phyloP scores from a whole-genome alignment of 2,113 vertebrate genomes.

The Heterotilapia buettikoferi region DNA sequence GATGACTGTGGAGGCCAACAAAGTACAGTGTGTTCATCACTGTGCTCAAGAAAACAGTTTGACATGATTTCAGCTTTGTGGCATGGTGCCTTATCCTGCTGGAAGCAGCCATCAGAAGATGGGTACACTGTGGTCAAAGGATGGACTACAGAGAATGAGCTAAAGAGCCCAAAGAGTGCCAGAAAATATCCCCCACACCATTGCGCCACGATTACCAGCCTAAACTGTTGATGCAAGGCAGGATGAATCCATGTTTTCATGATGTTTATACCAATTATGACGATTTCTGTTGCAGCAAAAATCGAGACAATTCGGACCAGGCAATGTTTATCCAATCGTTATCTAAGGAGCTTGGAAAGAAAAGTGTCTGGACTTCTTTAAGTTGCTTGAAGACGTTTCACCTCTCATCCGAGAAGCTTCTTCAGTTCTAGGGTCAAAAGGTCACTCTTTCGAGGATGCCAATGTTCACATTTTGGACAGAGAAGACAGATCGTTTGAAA shows the following conservation, averaged over 20 bases:
- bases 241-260: not conserved
- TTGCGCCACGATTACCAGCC: not conserved
- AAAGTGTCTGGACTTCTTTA: not conserved
- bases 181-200: not conserved
- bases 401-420: too few species aligned
- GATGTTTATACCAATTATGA: not conserved
- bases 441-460: too few species aligned
- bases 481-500: too few species aligned
- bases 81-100: not conserved
- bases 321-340: not conserved
- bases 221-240: not conserved
- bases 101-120: too few species aligned
- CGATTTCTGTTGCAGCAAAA: not conserved
- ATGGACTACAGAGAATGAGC: not conserved
- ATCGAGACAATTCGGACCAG: not conserved
- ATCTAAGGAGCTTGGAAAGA: not conserved
- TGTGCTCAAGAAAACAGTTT: not conserved
- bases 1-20: accelerated
- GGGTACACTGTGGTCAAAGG: too few species aligned
- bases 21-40: not conserved
- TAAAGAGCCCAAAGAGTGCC: not conserved
- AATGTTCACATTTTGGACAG: too few species aligned
- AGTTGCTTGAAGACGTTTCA: not conserved
- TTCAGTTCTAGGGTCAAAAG: too few species aligned
- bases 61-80: accelerated